phyloP scores from a whole-genome alignment of 2,888 invertebrate species.

The Callyntrura guangdongensis region DNA sequence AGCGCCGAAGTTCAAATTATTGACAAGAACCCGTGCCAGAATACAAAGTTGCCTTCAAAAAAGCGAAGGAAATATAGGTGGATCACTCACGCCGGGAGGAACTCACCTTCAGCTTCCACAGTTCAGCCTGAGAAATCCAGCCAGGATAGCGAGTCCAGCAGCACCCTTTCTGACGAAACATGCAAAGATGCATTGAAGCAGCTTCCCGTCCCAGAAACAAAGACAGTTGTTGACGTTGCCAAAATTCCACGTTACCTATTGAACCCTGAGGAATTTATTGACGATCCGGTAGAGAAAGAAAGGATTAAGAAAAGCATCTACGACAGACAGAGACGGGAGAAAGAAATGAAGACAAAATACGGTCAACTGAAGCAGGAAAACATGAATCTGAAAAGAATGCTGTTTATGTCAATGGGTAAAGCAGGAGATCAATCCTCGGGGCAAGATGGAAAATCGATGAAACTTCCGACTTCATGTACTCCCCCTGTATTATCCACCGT shows the following conservation, averaged over 20 bases:
- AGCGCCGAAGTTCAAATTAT: not conserved
- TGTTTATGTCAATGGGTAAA: not conserved
- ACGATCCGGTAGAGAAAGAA: not conserved
- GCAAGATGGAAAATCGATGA: not conserved
- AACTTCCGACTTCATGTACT: no score
- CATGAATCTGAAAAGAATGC: constrained; percentile 1
- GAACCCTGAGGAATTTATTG: not conserved
- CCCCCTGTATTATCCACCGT: not conserved
- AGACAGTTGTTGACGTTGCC: not conserved
- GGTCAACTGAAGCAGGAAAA: constrained; percentile 17
- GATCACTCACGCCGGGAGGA: not conserved
- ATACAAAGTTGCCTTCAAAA: not conserved
- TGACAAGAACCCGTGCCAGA: not conserved
- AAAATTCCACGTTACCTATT: not conserved
- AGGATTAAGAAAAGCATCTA: constrained; percentile 34
- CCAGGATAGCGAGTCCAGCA: not conserved
- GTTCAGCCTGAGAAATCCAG: not conserved
- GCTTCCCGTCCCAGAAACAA: not conserved
- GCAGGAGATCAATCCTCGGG: not conserved
- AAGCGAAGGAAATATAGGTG: not conserved
- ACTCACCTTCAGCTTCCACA: not conserved
- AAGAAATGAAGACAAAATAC: constrained; percentile 11
- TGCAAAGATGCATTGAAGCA: no score
- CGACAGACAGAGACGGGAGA: constrained; percentile 16
- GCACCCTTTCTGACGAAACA: no score